A percentile compares a stretch with the other conserved stretches of the same genome.
These are phyloP conservation scores for Coenobita brevimanus DNA, from an alignment of 1,140 invertebrate species.

Conservation along the genomic window DNA sequence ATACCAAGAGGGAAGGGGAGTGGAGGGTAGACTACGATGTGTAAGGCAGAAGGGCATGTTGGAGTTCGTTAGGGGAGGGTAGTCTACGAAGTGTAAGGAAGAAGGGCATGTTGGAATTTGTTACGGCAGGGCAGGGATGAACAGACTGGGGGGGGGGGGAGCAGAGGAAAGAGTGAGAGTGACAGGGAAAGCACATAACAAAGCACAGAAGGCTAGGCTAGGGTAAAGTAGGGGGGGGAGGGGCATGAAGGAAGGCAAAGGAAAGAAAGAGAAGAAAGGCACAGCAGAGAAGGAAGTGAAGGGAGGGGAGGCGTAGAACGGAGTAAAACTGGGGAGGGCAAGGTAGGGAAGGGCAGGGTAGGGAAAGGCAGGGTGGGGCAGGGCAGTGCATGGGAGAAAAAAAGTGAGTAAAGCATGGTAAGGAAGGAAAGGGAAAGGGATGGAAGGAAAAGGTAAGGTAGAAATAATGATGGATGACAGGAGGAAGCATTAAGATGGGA, in stretches of 20 bases:
- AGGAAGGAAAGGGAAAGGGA: constrained; percentile 5
- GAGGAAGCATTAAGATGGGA: neutral
- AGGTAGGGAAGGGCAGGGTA: neutral
- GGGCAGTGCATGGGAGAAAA: neutral
- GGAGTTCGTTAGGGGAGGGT: too few relatives aligned
- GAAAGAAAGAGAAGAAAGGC: neutral
- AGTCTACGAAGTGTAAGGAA: too few relatives aligned
- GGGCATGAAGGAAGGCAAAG: neutral
- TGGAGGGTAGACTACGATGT: too few relatives aligned
- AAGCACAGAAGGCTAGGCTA: neutral
- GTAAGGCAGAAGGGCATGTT: too few relatives aligned
- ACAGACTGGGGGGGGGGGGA: too few relatives aligned
- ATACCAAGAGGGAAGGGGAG: too few relatives aligned
- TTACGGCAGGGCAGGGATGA: too few relatives aligned
- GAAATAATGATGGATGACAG: neutral
- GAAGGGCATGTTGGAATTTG: too few relatives aligned
- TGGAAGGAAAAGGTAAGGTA: constrained; percentile 1
- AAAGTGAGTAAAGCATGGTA: too few relatives aligned
- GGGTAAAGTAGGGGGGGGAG: neutral
- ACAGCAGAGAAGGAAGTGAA: too few relatives aligned
- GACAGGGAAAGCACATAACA: too few relatives aligned
- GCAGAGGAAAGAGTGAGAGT: too few relatives aligned
- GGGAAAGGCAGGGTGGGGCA: neutral
- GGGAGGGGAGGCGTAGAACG: neutral
- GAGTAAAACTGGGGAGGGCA: neutral